These are phyloP conservation scores for Tanaodytes sp. DNA, from an alignment of 2,888 invertebrate species.

Conservation along the genomic window DNA sequence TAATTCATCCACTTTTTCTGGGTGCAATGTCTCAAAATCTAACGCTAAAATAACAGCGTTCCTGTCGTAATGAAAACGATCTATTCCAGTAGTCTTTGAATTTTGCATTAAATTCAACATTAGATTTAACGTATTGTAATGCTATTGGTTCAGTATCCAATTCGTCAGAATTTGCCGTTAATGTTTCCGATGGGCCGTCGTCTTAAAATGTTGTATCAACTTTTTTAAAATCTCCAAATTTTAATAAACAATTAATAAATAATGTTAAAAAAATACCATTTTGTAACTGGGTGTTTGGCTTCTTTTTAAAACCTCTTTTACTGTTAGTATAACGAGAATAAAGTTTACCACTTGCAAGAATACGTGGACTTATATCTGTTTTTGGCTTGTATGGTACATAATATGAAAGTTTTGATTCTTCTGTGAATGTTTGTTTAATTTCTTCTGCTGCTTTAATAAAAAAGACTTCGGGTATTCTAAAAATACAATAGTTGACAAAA, in stretches of 20 bases:
- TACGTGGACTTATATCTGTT: not conserved
- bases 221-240: conserved; percentile 1
- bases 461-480: too few species aligned
- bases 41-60: not conserved
- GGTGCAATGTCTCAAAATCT: not conserved
- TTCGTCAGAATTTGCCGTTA: not conserved
- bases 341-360: conserved; percentile 2
- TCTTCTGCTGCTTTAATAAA: conserved; percentile 12
- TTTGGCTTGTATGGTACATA: conserved; percentile 3
- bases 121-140: not conserved
- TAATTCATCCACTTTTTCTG: not conserved
- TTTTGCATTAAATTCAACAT: not conserved
- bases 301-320: not conserved
- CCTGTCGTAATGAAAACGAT: not conserved
- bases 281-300: not conserved
- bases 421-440: conserved; percentile 3
- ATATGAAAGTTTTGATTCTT: not conserved
- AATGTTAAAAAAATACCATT: not conserved
- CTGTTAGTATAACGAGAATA: not conserved
- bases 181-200: not conserved
- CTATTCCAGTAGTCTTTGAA: not conserved
- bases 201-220: not conserved
- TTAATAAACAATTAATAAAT: not conserved
- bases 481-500: too few species aligned
- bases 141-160: not conserved